Conservation (phyloP, 1,140 invertebrate genomes). For the Trypoxylus dichotomus region DNA sequence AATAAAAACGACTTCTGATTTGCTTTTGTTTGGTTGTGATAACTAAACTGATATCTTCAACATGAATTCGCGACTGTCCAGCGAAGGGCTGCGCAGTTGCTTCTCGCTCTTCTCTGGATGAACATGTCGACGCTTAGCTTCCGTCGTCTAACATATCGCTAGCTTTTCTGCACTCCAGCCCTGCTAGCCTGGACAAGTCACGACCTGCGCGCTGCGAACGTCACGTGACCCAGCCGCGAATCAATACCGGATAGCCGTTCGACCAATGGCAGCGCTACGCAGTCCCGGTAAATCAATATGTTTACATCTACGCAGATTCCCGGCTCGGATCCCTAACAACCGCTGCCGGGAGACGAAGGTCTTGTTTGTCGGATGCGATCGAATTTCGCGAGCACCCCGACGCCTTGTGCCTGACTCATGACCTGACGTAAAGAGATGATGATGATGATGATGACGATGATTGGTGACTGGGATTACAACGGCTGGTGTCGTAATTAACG, state of each 20-base stretch:
- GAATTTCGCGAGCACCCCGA: constrained; percentile 15
- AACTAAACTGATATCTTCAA: background rate
- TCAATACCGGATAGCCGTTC: constrained; percentile 29
- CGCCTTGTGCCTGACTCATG: constrained; percentile 21
- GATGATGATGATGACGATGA: constrained; percentile 2
- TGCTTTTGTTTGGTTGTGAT: background rate
- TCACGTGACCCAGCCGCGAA: constrained; percentile 26
- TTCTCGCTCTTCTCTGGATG: background rate
- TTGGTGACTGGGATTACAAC: background rate
- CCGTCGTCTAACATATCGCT: background rate
- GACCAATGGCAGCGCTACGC: background rate
- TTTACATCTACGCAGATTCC: background rate
- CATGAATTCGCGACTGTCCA: constrained; percentile 7
- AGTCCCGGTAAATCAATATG: background rate
- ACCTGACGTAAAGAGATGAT: constrained; percentile 30
- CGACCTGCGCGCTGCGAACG: background rate
- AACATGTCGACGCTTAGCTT: constrained; percentile 13
- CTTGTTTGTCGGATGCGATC: constrained; percentile 3
- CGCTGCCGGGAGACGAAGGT: background rate
- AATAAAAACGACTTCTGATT: background rate
- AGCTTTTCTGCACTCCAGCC: background rate
- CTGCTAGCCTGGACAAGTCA: background rate
- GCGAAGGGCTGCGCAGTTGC: background rate
- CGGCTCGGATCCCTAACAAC: background rate
- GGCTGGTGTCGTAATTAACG: background rate